These are phyloP conservation scores for Saccostrea echinata DNA, from an alignment of 1,140 invertebrate genomes.

Conservation along the genomic window DNA sequence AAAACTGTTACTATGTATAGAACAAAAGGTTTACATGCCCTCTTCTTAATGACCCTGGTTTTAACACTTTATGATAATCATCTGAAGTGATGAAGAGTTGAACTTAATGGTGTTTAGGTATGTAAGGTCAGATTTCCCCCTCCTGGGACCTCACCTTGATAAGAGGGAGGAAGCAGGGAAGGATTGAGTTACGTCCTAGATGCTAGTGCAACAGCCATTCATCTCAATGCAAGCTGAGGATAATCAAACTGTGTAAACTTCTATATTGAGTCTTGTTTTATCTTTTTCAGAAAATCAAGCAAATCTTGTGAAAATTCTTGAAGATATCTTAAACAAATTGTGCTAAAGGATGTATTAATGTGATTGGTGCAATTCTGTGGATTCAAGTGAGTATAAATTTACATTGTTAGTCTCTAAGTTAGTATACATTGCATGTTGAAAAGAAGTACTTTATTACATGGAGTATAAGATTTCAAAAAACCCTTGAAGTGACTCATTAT, in stretches of 20 bases:
- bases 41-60: not conserved
- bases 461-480: not conserved
- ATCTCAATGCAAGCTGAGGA: not conserved
- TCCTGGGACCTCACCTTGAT: constrained; percentile 32
- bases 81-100: not conserved
- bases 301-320: not conserved
- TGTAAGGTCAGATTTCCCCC: not conserved
- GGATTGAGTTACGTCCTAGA: constrained; percentile 18
- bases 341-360: not conserved
- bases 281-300: constrained; percentile 3
- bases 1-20: not conserved
- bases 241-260: not conserved
- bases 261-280: not conserved
- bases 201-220: constrained; percentile 19
- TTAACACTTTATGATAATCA: not conserved
- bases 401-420: not conserved
- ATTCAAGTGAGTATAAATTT: constrained; percentile 9
- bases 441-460: not conserved
- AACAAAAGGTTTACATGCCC: not conserved
- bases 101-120: not conserved
- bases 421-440: not conserved
- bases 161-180: constrained; percentile 24
- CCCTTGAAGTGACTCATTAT: not conserved
- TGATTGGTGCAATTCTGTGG: constrained; percentile 5
- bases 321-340: not conserved